phyloP scores from a whole-genome alignment of 2,888 invertebrate species.

The Mesochorus sp. region DNA sequence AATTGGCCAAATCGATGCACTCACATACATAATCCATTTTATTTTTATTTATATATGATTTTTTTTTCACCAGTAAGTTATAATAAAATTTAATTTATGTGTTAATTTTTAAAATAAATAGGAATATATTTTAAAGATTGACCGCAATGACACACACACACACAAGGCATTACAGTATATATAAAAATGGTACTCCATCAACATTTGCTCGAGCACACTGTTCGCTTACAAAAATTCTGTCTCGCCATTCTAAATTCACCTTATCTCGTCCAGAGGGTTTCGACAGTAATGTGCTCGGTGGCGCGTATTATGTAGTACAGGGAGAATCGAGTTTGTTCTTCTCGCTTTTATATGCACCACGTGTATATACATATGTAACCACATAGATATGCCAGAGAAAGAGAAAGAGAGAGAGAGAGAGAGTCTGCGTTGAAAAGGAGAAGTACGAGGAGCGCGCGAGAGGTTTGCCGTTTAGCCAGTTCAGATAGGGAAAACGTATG shows the following conservation, averaged over 20 bases:
- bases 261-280: conserved; percentile 78
- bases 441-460: conserved; percentile 55
- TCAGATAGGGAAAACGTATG: conserved; percentile 82
- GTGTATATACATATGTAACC: neutral
- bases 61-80: too few species aligned
- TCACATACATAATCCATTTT: too few species aligned
- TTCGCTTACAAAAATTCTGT: conserved; percentile 76
- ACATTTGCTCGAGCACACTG: conserved; percentile 40
- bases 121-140: too few species aligned
- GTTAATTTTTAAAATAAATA: too few species aligned
- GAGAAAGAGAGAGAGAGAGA: conserved; percentile 36
- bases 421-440: too few species aligned
- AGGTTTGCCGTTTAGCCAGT: conserved; percentile 80
- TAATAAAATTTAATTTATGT: too few species aligned
- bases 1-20: too few species aligned
- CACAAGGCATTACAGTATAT: too few species aligned
- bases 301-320: conserved; percentile 79
- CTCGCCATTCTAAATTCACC: conserved; percentile 81
- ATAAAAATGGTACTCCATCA: conserved; percentile 3
- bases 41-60: too few species aligned
- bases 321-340: conserved; percentile 46
- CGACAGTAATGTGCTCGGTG: conserved; percentile 80
- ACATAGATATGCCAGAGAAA: conserved; percentile 13
- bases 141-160: neutral
- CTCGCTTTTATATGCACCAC: conserved; percentile 21